Conservation (phyloP, 2,113 vertebrate genomes). For the Zosterops lateralis region DNA sequence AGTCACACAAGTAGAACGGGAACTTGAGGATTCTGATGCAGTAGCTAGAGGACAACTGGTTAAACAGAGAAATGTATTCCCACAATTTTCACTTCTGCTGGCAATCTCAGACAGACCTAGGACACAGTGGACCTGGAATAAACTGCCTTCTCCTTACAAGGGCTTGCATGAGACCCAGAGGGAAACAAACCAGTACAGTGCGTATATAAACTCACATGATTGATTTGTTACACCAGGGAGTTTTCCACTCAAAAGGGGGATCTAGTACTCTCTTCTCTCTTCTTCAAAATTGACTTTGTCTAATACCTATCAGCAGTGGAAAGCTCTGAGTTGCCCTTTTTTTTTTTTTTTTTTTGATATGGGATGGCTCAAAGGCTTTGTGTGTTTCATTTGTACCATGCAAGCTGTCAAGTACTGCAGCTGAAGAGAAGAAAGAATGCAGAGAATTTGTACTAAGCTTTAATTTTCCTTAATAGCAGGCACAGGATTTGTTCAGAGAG, state of each 20-base stretch:
- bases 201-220: not conserved
- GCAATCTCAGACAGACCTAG: not conserved
- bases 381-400: slow-evolving; percentile 6
- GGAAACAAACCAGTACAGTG: not conserved
- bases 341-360: not conserved
- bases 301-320: not conserved
- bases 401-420: slow-evolving; percentile 39
- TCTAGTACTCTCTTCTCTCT: not conserved
- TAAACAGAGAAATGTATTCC: not conserved
- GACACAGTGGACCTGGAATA: not conserved
- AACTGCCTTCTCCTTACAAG: slow-evolving; percentile 2
- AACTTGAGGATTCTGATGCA: not conserved
- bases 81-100: not conserved
- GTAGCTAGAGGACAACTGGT: not conserved
- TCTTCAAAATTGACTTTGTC: not conserved
- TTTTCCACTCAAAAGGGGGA: not conserved
- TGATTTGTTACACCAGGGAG: not conserved
- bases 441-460: slow-evolving; percentile 48
- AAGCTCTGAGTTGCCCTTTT: not conserved
- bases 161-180: not conserved
- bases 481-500: slow-evolving; percentile 28
- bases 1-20: not conserved
- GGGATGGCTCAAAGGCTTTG: slow-evolving; percentile 33
- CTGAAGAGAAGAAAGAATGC: slow-evolving; percentile 28
- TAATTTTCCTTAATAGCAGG: slow-evolving; percentile 33